Base-by-base conservation (phyloP, 2,797 vertebrate species). In the Pipistrellus kuhlii region DNA sequence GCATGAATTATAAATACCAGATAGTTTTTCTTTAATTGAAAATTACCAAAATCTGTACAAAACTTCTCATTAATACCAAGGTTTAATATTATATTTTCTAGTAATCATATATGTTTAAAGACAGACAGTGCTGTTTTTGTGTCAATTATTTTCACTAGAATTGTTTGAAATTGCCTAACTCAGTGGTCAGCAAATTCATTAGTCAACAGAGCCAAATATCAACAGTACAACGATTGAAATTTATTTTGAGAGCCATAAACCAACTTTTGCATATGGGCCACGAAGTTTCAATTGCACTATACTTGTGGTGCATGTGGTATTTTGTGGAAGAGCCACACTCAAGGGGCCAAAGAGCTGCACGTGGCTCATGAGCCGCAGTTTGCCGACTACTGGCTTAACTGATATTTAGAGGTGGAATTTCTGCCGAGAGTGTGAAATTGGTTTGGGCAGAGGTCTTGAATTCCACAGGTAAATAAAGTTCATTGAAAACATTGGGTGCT, bases 31-130 rank as follows among this genome's bases (percentile, higher is more conserved):
- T 90, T 92, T 44, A 76, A 57, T 25, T 53, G 14, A 94, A 78
- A 90, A 87, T n/a, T 51, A 35, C 0, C 25, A 90, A 71, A 87
- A 66, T 94, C 7, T 86, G 7, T 57, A 5, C 0, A 66, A 68
- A 85, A 95, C 6, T 73, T 94, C 20, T 93, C 73, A 81, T 59
- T 85, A 85, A 57, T 68, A 27, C 20, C 27, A 73, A 77, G 3
- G 18, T 46, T 92, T 59, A 62, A 76, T 44, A 41, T 4, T 32
- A 1, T 57, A 46, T 92, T 93, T 92, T 62, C 23, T 78, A 73
- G 64, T 23, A 88, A 85, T 35, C 11, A 35, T 23, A 64, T 35
- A 57, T 38, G 2, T 81, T 88, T 82, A 38, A 90, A 93, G 35
- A 55, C 15, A 73, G 17, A 66, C 6, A 27, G 1, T 59, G 27